Base-by-base conservation (phyloP, 2,797 vertebrate genomes). In the Gallinago stenura region DNA sequence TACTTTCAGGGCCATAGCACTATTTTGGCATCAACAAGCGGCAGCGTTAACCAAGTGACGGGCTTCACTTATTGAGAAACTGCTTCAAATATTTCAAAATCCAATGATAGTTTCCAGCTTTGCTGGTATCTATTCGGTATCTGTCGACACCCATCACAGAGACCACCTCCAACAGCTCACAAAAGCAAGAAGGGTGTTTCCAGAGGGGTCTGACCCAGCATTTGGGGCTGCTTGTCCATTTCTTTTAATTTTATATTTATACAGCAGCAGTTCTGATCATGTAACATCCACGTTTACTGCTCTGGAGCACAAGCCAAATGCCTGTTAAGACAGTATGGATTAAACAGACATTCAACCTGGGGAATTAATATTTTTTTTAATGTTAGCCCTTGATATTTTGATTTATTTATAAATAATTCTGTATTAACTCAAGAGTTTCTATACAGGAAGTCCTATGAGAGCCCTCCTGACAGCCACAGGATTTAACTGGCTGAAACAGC, bases 381-480 rank as follows among this genome's bases (percentile, higher is more conserved):
- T 7, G 8, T 26, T 15, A 64, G 45, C 14, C 35, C 58, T 60
- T 65, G 9, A 20, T 16, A 70, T 22, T 53, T 54, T 35, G 5
- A 76, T 3, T 46, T 61, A 33, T 57, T 90, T 24, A 72, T 12
- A 66, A 45, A 66, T 37, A n/a, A 80, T 39, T 37, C 58, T 8
- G 26, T 30, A 51, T 56, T 37, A 65, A 56, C 76, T 54, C 6
- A 41, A 25, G 30, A 70, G 14, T 21, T 50, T 33, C 31, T 35
- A 4, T 14, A 18, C 1, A 50, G 1, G 15, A 66, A 66, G 6
- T 8, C 48, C 26, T 71, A 21, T 0, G 20, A 30, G 66, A 1
- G 7, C 37, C 53, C 45, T 65, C 43, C 57, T 22, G 50, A 30
- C 2, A 43, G 50, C 61, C 73, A 13, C 69, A 20, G 12, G 5